These are phyloP conservation scores for Sparidentex hasta DNA, from an alignment of 2,797 vertebrate genomes.

Conservation along the genomic window DNA sequence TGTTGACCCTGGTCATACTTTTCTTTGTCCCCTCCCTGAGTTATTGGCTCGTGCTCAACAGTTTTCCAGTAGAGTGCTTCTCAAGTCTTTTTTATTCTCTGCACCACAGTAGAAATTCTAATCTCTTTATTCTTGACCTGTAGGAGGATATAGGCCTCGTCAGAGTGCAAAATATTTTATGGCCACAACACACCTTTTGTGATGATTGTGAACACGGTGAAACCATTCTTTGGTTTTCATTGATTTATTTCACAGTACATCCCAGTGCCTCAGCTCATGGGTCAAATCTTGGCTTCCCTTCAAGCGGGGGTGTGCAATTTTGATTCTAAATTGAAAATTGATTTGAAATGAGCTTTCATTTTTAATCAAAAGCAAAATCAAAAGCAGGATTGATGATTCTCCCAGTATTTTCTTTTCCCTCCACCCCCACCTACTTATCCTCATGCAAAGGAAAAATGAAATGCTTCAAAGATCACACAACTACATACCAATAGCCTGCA, in stretches of 20 bases:
- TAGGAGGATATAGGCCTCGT: constrained; percentile 34
- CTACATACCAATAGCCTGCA: no score
- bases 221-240: constrained; percentile 25
- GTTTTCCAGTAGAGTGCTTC: constrained; percentile 43
- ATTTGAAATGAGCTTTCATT: no score
- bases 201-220: constrained; percentile 10
- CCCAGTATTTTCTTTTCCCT: no score
- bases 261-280: not conserved
- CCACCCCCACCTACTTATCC: no score
- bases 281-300: not conserved
- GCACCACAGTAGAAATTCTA: constrained; percentile 46
- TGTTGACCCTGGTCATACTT: constrained; percentile 54
- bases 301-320: not conserved
- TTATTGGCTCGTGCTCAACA: constrained; percentile 45
- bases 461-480: no score
- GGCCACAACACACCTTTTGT: constrained; percentile 18
- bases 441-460: no score
- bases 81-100: constrained; percentile 54
- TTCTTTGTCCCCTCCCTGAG: constrained; percentile 34
- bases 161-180: constrained; percentile 16
- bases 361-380: no score
- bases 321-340: no score
- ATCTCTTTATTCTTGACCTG: constrained; percentile 56
- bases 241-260: constrained; percentile 16
- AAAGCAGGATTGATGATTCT: no score